These are phyloP conservation scores for Lydus trimaculatus DNA, from an alignment of 2,888 invertebrate species.

Conservation along the genomic window DNA sequence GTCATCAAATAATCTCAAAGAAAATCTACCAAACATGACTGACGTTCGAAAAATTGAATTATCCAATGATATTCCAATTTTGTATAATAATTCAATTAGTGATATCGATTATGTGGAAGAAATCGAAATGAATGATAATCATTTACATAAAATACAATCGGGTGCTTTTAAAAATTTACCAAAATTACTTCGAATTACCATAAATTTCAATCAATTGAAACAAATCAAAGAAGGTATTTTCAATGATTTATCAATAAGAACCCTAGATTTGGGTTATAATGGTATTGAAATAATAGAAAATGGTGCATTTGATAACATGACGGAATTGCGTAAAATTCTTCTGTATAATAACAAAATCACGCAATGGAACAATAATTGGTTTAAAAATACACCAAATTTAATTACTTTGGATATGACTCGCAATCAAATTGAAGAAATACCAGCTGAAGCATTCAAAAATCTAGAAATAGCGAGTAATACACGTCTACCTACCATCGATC, in stretches of 20 bases:
- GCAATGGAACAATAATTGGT: constrained; percentile 45
- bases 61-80: constrained; percentile 41
- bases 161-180: constrained; percentile 41
- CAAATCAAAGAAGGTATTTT: constrained; percentile 42
- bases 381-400: constrained; percentile 42
- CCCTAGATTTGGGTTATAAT: constrained; percentile 42
- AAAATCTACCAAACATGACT: constrained; percentile 36
- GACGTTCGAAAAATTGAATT: constrained; percentile 43
- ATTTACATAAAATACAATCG: constrained; percentile 39
- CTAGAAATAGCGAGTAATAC: no score
- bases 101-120: constrained; percentile 45
- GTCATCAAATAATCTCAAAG: constrained; percentile 40
- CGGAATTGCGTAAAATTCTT: constrained; percentile 37
- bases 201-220: constrained; percentile 36
- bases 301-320: constrained; percentile 41
- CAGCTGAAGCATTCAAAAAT: constrained; percentile 39
- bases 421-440: constrained; percentile 42
- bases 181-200: constrained; percentile 31
- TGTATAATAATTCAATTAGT: constrained; percentile 39
- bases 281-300: constrained; percentile 35
- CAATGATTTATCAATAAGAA: constrained; percentile 37
- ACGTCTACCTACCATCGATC: no score
- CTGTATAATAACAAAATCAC: constrained; percentile 42
- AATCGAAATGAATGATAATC: constrained; percentile 37
- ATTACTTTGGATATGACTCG: constrained; percentile 35